Evolutionary conservation across 2,888 invertebrate species (phyloP).

Genomic region (Lysandra bellargus): DNA sequence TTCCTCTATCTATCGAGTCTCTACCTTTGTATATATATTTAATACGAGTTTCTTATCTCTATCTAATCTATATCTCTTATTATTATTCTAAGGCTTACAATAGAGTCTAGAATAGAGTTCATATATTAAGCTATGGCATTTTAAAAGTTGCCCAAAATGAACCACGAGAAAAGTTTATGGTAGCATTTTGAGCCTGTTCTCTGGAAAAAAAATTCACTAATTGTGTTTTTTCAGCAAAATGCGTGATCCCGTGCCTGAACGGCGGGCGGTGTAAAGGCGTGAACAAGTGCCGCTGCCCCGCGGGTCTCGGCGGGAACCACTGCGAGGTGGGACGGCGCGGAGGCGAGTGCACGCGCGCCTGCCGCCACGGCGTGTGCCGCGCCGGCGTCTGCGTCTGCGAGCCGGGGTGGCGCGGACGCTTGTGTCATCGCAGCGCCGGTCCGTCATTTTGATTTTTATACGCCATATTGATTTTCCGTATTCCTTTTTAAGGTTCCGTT

Average conservation of each 20-base stretch:
- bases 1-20: not conserved
- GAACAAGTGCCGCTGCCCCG: conserved; percentile 93
- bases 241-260: conserved; percentile 94
- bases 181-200: no score
- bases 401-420: conserved; percentile 90
- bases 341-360: conserved; percentile 86
- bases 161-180: no score
- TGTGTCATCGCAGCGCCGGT: conserved; percentile 85
- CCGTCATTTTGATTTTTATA: not conserved
- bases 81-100: no score
- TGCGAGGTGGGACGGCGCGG: conserved; percentile 92
- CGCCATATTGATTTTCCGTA: not conserved
- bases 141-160: no score
- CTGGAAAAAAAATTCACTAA: not conserved
- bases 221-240: conserved; percentile 83
- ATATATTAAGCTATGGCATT: no score
- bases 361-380: conserved; percentile 89
- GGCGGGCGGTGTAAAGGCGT: conserved; percentile 94
- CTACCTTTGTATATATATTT: no score
- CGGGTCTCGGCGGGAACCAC: conserved; percentile 92
- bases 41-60: no score
- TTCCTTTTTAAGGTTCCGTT: not conserved
- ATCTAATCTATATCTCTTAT: no score
- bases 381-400: conserved; percentile 88
- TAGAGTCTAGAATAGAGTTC: no score